Conservation (phyloP, 2,797 vertebrate genomes). For the Tinamus major region DNA sequence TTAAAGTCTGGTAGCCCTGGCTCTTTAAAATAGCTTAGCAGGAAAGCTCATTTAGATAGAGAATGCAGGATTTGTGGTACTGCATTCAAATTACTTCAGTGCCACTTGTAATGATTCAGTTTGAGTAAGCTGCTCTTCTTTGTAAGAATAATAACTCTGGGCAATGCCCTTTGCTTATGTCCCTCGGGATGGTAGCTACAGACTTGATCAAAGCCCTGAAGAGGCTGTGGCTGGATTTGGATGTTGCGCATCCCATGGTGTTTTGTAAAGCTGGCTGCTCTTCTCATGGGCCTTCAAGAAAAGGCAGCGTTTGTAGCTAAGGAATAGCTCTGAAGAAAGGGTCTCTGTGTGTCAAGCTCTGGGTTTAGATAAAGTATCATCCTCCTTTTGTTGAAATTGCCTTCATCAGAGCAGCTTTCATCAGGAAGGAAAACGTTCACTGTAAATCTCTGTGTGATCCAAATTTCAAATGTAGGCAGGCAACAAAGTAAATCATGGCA, state of each 20-base stretch:
- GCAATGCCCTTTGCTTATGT: background rate
- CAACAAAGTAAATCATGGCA: background rate
- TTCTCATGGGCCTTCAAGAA: background rate
- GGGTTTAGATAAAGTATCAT: background rate
- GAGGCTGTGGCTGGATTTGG: background rate
- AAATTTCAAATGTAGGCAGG: background rate
- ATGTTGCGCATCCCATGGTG: rapidly evolving
- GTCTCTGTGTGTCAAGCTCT: background rate
- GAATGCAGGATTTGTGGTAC: background rate
- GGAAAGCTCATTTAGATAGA: background rate
- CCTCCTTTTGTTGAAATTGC: background rate
- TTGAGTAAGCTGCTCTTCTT: background rate
- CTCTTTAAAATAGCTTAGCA: background rate
- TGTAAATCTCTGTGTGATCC: background rate
- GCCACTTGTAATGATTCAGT: background rate
- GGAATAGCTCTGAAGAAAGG: background rate
- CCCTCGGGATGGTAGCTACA: background rate
- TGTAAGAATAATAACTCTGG: background rate
- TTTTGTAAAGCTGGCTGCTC: background rate
- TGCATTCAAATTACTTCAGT: background rate
- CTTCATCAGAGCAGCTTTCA: background rate
- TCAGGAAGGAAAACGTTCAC: background rate
- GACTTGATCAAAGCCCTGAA: rapidly evolving
- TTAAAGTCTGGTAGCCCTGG: background rate
- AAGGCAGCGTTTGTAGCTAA: background rate